These are phyloP conservation scores for Mastacembelus armatus DNA, from an alignment of 2,797 vertebrate species.

Conservation along the genomic window DNA sequence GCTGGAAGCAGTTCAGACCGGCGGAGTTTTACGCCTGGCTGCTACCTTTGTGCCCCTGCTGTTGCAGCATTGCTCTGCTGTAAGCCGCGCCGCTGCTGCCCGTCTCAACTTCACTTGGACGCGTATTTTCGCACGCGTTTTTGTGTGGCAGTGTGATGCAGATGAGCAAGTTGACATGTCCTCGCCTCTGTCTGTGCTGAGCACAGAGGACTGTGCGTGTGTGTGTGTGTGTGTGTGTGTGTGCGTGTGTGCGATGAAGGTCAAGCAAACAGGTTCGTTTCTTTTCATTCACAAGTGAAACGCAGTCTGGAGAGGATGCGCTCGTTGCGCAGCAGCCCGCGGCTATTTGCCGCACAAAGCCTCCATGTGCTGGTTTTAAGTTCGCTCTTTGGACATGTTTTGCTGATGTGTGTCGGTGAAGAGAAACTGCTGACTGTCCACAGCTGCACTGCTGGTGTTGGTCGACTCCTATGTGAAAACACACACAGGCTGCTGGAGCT, in stretches of 20 bases:
- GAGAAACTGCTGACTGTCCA: conserved; percentile 65
- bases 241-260: conserved; percentile 37
- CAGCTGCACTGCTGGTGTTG: conserved; percentile 31
- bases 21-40: conserved; percentile 24
- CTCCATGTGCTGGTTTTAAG: neutral
- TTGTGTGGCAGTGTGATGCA: neutral
- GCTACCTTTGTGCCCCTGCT: neutral
- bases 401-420: conserved; percentile 23
- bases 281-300: neutral
- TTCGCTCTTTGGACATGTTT: neutral
- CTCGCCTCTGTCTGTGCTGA: neutral
- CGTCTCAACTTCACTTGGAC: neutral
- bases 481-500: conserved; percentile 1
- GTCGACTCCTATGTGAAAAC: conserved; percentile 17
- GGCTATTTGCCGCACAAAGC: neutral
- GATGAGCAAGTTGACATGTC: conserved; percentile 19
- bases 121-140: neutral
- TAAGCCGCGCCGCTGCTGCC: neutral
- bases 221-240: neutral
- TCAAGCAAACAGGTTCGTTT: conserved; percentile 56
- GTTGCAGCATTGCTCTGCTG: neutral
- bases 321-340: neutral
- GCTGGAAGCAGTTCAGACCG: neutral
- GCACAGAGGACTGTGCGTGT: neutral
- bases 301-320: neutral